Evolutionary conservation across 2,113 vertebrate genomes (phyloP).

Genomic region (Bombycilla garrulus): DNA sequence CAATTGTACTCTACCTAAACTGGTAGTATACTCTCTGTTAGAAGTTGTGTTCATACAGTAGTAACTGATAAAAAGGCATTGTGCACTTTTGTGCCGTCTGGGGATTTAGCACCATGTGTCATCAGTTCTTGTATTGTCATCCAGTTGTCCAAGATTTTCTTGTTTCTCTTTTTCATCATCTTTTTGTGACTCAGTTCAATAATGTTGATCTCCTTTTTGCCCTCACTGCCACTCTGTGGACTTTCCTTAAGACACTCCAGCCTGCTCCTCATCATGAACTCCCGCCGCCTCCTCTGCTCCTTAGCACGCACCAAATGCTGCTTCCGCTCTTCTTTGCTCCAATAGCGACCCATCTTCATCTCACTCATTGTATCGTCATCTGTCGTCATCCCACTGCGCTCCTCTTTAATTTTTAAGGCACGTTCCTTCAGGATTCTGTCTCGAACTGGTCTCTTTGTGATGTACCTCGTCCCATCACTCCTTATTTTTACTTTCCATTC

Average conservation of each 20-base stretch:
- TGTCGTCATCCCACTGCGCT: conserved; percentile 94
- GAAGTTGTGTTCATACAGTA: conserved; percentile 83
- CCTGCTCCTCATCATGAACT: conserved; percentile 96
- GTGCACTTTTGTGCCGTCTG: conserved; percentile 88
- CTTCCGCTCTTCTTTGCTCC: conserved; percentile 97
- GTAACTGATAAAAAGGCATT: conserved; percentile 98
- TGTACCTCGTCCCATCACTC: conserved; percentile 92
- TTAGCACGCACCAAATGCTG: conserved; percentile 92
- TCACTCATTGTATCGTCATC: conserved; percentile 95
- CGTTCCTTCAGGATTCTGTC: conserved; percentile 93
- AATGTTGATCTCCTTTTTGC: conserved; percentile 90
- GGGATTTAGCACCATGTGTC: conserved; percentile 93
- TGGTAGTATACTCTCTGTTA: conserved; percentile 81
- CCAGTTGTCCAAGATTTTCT: conserved; percentile 99
- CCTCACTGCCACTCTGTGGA: conserved; percentile 87
- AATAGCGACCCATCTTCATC: conserved; percentile 97
- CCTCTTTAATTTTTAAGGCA: conserved; percentile 95
- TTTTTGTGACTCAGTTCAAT: conserved; percentile 97
- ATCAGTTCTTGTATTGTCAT: conserved; percentile 99
- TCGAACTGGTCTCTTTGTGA: conserved; percentile 93
- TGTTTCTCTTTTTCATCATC: conserved; percentile 99
- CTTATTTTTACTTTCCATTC: conserved; percentile 98
- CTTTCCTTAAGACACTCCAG: conserved; percentile 90
- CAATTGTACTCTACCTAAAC: conserved; percentile 90
- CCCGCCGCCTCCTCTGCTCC: conserved; percentile 88